These are phyloP conservation scores for Drosophila helvetica DNA, from an alignment of 2,888 invertebrate species.

Conservation along the genomic window DNA sequence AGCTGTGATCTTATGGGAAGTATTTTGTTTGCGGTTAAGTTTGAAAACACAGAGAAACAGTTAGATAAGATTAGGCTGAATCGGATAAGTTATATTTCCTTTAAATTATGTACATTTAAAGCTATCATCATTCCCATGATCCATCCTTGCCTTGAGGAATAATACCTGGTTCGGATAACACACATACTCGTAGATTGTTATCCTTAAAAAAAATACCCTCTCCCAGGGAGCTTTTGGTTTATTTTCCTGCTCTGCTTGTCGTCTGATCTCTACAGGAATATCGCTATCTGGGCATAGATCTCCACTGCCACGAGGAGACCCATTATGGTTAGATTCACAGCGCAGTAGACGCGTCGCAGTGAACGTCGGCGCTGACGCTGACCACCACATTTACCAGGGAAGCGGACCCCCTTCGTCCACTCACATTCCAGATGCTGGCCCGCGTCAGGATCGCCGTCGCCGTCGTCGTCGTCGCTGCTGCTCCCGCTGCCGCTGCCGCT, in stretches of 20 bases:
- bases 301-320: slow-evolving; percentile 81
- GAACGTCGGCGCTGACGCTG: slow-evolving; percentile 80
- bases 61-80: not conserved
- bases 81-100: not conserved
- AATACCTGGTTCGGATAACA: slow-evolving; percentile 5
- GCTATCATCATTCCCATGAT: slow-evolving; percentile 7
- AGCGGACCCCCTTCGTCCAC: slow-evolving; percentile 39
- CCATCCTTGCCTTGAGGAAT: no score
- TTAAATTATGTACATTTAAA: slow-evolving; percentile 28
- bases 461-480: slow-evolving; percentile 24
- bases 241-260: not conserved
- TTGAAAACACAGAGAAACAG: not conserved
- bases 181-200: not conserved
- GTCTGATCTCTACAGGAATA: slow-evolving; percentile 74
- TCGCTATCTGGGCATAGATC: slow-evolving; percentile 83
- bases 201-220: not conserved
- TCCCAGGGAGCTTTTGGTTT: not conserved
- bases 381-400: slow-evolving; percentile 76
- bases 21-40: not conserved
- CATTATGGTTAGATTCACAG: slow-evolving; percentile 82
- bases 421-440: slow-evolving; percentile 53
- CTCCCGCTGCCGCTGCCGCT: slow-evolving; percentile 27
- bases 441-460: slow-evolving; percentile 40
- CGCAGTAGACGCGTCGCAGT: slow-evolving; percentile 82
- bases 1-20: not conserved